A percentile compares a stretch with the other conserved stretches of the same genome.
phyloP scores from a whole-genome alignment of 2,113 vertebrate species.

The Cavia aperea region DNA sequence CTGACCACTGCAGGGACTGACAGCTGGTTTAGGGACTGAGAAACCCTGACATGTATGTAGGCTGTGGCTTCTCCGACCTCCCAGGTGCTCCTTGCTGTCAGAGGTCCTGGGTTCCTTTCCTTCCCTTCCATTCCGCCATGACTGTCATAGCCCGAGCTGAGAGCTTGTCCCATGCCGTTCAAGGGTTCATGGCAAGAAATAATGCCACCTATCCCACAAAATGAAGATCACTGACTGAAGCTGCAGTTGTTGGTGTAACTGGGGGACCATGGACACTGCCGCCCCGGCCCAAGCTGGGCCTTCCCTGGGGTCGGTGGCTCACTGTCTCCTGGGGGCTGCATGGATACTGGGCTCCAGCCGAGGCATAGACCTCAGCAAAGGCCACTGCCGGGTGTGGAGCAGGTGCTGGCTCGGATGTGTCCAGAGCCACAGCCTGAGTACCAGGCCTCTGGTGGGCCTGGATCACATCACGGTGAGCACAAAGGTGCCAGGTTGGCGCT shows the following conservation, averaged over 20 bases:
- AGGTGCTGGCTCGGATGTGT: neutral
- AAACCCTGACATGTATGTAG: neutral
- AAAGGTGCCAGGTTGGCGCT: neutral
- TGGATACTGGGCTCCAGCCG: too few species aligned
- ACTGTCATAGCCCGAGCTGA: neutral
- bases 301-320: neutral
- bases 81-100: neutral
- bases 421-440: neutral
- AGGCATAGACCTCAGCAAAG: neutral
- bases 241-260: neutral
- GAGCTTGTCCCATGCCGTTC: neutral
- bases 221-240: neutral
- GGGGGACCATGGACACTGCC: neutral
- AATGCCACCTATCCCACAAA: neutral
- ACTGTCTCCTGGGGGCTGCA: neutral
- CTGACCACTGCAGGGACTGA: neutral
- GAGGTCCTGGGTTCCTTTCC: neutral
- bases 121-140: neutral
- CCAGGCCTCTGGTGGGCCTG: neutral
- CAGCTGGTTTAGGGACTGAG: neutral
- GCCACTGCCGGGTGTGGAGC: neutral
- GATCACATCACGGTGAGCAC: neutral
- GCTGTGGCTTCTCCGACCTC: neutral
- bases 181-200: neutral
- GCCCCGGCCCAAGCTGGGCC: neutral